Conservation (phyloP, 2,113 vertebrate genomes). For the Leucosticte australis region DNA sequence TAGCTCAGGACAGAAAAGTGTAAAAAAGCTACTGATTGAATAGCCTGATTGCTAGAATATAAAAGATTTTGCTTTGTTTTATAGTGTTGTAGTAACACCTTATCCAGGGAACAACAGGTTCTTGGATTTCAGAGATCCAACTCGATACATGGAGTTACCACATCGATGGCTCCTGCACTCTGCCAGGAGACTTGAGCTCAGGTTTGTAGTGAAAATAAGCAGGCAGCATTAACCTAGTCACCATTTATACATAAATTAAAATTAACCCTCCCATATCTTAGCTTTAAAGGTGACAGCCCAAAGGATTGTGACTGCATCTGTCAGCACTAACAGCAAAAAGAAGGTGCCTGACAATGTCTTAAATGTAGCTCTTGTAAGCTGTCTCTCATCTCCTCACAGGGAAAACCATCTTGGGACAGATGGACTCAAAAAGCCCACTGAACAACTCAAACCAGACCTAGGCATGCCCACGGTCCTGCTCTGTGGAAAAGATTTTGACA, state of each 20-base stretch:
- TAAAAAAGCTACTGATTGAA: neutral
- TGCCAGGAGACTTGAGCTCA: neutral
- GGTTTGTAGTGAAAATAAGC: neutral
- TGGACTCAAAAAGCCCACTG: neutral
- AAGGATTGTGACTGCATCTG: neutral
- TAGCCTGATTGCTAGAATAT: neutral
- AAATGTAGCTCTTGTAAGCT: neutral
- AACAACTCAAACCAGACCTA: neutral
- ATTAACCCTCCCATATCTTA: neutral
- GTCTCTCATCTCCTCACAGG: neutral
- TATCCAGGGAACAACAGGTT: neutral
- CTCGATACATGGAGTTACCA: neutral
- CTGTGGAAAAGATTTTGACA: neutral
- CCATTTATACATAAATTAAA: neutral
- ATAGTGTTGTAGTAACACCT: neutral
- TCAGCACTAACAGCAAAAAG: neutral
- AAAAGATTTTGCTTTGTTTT: neutral
- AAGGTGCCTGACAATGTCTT: neutral
- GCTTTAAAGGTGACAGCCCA: neutral
- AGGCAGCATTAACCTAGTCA: neutral
- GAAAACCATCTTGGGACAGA: neutral
- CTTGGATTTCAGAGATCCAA: neutral
- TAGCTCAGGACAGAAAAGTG: neutral
- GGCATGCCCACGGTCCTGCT: accelerated
- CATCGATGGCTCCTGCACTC: neutral